These are phyloP conservation scores for Acholoe squamosa DNA, from an alignment of 2,888 invertebrate species.

Conservation along the genomic window DNA sequence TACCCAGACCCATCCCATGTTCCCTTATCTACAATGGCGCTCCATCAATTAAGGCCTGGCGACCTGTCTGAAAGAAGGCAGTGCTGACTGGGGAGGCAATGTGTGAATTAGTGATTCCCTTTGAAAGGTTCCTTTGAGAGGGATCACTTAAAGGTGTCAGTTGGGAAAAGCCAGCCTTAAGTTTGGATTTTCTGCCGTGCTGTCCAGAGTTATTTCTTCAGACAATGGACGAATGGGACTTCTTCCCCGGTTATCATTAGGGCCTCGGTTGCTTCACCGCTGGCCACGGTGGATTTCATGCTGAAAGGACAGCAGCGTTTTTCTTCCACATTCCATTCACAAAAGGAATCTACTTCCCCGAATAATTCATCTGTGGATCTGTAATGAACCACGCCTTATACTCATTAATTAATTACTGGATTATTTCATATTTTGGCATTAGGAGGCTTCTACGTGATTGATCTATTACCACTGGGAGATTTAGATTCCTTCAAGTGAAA, in stretches of 20 bases:
- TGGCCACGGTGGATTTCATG: no score
- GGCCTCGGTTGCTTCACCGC: no score
- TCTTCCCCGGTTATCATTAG: no score
- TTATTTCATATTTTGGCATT: background rate
- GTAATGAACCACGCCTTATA: slow-evolving; percentile 21
- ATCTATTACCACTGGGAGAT: background rate
- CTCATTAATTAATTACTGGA: slow-evolving; percentile 27
- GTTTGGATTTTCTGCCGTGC: background rate
- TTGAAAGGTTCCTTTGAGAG: background rate
- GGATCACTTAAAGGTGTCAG: slow-evolving; percentile 1
- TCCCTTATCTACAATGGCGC: no score
- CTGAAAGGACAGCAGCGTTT: background rate
- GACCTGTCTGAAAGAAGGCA: background rate
- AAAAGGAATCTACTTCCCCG: background rate
- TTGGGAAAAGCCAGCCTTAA: background rate
- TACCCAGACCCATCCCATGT: no score
- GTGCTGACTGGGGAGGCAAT: background rate
- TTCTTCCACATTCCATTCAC: background rate
- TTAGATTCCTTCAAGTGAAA: background rate
- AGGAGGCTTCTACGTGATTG: background rate
- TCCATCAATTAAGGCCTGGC: no score
- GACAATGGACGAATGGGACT: no score
- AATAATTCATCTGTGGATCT: background rate
- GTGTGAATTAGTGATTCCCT: slow-evolving; percentile 10
- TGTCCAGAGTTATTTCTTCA: no score